These are phyloP conservation scores for Muntiacus muntjak DNA, from an alignment of 2,113 vertebrate species.

Conservation along the genomic window DNA sequence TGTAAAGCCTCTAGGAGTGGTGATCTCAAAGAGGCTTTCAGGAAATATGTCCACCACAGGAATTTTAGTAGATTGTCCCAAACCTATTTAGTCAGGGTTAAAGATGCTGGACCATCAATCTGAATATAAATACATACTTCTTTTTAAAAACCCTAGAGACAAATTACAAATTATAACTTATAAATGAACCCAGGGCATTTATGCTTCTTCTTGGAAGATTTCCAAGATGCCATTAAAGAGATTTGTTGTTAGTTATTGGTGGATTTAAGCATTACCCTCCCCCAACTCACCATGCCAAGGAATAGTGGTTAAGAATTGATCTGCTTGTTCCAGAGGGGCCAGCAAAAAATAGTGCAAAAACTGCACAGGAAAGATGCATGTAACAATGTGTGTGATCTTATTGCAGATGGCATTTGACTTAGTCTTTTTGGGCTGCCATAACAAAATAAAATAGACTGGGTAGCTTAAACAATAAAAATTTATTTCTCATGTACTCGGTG, in stretches of 20 bases:
- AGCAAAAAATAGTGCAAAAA: slow-evolving; percentile 26
- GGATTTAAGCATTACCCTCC: slow-evolving; percentile 24
- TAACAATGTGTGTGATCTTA: neutral
- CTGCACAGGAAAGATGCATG: neutral
- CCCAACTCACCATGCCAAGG: neutral
- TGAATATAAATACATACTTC: slow-evolving; percentile 65
- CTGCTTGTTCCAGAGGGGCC: neutral
- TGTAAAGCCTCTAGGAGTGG: neutral
- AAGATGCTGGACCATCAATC: slow-evolving; percentile 63
- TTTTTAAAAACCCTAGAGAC: slow-evolving; percentile 69
- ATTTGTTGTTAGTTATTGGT: slow-evolving; percentile 55
- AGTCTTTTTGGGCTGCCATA: neutral
- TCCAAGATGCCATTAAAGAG: slow-evolving; percentile 70
- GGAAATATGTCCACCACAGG: slow-evolving; percentile 39
- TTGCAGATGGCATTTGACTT: neutral
- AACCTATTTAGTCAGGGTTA: slow-evolving; percentile 57
- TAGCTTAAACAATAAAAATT: neutral
- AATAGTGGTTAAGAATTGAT: slow-evolving; percentile 61
- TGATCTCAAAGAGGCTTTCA: slow-evolving; percentile 52
- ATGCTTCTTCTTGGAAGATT: slow-evolving; percentile 60
- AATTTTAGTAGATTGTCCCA: slow-evolving; percentile 52
- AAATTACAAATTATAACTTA: slow-evolving; percentile 69
- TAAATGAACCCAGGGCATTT: slow-evolving; percentile 69
- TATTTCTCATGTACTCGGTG: neutral
- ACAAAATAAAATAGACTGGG: neutral